These are phyloP conservation scores for Xiphophorus maculatus DNA, from an alignment of 2,113 vertebrate genomes.

Conservation along the genomic window DNA sequence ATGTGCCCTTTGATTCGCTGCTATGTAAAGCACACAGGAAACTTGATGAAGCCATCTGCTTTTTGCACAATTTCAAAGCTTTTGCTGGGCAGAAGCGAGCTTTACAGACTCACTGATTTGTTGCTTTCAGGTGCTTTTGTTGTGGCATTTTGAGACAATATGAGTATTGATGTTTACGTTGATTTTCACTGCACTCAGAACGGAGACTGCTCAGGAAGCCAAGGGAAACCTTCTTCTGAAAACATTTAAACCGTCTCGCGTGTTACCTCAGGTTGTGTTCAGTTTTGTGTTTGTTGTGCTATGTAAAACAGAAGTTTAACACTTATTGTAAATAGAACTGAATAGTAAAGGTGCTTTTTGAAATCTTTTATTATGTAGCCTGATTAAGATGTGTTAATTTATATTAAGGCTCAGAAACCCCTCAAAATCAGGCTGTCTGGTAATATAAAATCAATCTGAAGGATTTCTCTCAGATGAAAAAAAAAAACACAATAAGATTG, in stretches of 20 bases:
- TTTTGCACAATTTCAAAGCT: neutral
- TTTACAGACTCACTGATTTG: no score
- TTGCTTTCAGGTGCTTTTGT: neutral
- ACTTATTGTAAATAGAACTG: constrained; percentile 2
- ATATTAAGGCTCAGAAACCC: no score
- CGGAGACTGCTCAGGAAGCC: neutral
- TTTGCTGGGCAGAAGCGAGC: neutral
- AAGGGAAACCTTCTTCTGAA: neutral
- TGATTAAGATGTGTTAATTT: no score
- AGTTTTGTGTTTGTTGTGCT: constrained; percentile 6
- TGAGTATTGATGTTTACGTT: neutral
- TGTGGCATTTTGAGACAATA: neutral
- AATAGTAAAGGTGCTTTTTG: neutral
- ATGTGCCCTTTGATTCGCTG: neutral
- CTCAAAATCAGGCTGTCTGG: no score
- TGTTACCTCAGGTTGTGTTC: constrained; percentile 15
- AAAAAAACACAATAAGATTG: no score
- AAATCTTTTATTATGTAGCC: no score
- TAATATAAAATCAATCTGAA: no score
- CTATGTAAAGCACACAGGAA: neutral
- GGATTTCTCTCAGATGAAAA: no score
- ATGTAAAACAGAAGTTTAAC: neutral
- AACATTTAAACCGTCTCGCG: neutral
- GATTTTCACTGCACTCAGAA: neutral
- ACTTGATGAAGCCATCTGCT: neutral